phyloP scores from a whole-genome alignment of 2,113 vertebrate genomes.

The Coptodon rendalli region DNA sequence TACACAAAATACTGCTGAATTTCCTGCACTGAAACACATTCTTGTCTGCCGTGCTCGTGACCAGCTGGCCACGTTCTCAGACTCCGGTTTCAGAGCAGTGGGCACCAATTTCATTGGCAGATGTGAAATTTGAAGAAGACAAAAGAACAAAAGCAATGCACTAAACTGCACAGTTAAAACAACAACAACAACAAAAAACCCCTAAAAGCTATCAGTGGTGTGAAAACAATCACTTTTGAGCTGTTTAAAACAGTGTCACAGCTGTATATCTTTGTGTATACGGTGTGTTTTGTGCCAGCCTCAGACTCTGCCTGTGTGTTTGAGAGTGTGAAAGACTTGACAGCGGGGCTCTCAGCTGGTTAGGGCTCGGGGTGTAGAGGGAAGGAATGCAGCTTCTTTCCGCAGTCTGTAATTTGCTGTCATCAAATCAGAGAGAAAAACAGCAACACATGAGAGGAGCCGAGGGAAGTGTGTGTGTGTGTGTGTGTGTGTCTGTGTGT shows the following conservation, averaged over 20 bases:
- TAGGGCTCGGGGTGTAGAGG: conserved; percentile 21
- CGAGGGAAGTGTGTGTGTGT: neutral
- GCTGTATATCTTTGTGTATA: neutral
- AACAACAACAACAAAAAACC: accelerated
- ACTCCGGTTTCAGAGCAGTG: neutral
- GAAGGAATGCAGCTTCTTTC: conserved; percentile 63
- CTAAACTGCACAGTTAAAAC: neutral
- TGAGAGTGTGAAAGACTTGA: neutral
- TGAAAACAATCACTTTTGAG: neutral
- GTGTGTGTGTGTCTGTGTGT: neutral
- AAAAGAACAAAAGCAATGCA: neutral
- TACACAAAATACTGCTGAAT: neutral
- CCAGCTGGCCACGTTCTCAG: neutral
- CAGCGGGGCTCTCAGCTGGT: conserved; percentile 52
- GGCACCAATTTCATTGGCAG: neutral
- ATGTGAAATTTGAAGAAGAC: neutral
- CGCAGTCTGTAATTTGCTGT: conserved; percentile 68
- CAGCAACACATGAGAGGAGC: conserved; percentile 36
- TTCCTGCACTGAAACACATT: accelerated
- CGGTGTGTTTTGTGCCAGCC: neutral
- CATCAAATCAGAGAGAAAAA: conserved; percentile 62
- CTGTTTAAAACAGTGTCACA: neutral
- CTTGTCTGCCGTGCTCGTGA: neutral
- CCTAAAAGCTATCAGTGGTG: neutral
- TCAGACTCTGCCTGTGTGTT: neutral